These are phyloP conservation scores for Drosophila ezoana DNA, from an alignment of 2,888 invertebrate genomes.

Conservation along the genomic window DNA sequence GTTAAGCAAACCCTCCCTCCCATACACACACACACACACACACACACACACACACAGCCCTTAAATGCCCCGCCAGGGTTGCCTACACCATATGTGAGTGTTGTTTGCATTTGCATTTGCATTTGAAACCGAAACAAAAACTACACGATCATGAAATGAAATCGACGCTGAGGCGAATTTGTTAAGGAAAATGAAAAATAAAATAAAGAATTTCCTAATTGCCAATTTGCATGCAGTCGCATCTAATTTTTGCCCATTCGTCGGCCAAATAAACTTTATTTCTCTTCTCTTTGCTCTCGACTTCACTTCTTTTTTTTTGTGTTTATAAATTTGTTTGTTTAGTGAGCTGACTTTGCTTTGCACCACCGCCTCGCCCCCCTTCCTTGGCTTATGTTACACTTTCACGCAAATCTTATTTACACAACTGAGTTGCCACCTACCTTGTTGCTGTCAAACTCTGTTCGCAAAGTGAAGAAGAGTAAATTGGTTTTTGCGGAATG, in stretches of 20 bases:
- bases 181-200: slow-evolving; percentile 65
- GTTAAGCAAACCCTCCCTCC: background rate
- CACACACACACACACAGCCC: slow-evolving; percentile 11
- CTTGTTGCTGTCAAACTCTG: slow-evolving; percentile 4
- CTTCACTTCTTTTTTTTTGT: slow-evolving; percentile 25
- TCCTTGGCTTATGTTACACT: slow-evolving; percentile 3
- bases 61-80: slow-evolving; percentile 27
- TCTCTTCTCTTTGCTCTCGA: slow-evolving; percentile 20
- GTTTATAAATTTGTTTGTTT: slow-evolving; percentile 71
- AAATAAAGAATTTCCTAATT: slow-evolving; percentile 77
- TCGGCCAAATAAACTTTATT: slow-evolving; percentile 70
- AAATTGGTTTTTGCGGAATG: background rate
- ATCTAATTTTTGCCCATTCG: slow-evolving; percentile 76
- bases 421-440: slow-evolving; percentile 20
- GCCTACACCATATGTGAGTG: slow-evolving; percentile 35
- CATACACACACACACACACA: slow-evolving; percentile 6
- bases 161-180: slow-evolving; percentile 54
- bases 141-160: slow-evolving; percentile 57
- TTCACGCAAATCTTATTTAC: slow-evolving; percentile 71
- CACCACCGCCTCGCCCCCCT: background rate
- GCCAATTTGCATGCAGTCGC: slow-evolving; percentile 80
- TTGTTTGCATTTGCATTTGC: slow-evolving; percentile 57
- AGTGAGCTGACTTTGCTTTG: slow-evolving; percentile 56
- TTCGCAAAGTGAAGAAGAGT: background rate
- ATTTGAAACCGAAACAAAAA: slow-evolving; percentile 48